Conservation (phyloP, 2,888 invertebrate genomes). For the Caenorhabditis sp. region DNA sequence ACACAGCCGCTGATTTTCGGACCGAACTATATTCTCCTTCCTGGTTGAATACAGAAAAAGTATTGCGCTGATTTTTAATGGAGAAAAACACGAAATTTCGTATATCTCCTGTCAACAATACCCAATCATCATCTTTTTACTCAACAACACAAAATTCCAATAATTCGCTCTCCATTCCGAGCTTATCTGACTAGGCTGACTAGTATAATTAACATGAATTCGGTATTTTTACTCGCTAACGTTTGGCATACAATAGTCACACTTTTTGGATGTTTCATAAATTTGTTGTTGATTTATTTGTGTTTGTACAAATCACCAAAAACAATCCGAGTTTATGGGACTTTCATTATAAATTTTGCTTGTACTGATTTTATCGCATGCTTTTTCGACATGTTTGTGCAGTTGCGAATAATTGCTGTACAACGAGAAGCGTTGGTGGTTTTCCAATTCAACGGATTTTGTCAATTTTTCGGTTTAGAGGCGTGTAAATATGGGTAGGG, state of each 20-base stretch:
- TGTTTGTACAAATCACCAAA: background rate
- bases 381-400: background rate
- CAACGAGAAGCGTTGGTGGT: background rate
- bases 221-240: background rate
- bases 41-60: too few species aligned
- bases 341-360: background rate
- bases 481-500: too few species aligned
- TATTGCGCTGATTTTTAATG: too few species aligned
- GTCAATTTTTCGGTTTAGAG: background rate
- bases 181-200: too few species aligned
- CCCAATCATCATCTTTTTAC: too few species aligned
- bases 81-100: too few species aligned
- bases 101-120: too few species aligned
- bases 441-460: background rate
- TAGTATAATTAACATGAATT: too few species aligned
- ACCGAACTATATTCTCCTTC: too few species aligned
- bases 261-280: background rate
- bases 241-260: background rate
- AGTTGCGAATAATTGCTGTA: background rate
- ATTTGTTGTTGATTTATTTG: background rate
- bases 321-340: background rate
- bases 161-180: too few species aligned
- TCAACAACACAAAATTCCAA: too few species aligned
- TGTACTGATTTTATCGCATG: background rate
- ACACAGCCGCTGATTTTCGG: too few species aligned